Evolutionary conservation across 2,113 vertebrate genomes (phyloP).

Genomic region (Lagopus leucura): DNA sequence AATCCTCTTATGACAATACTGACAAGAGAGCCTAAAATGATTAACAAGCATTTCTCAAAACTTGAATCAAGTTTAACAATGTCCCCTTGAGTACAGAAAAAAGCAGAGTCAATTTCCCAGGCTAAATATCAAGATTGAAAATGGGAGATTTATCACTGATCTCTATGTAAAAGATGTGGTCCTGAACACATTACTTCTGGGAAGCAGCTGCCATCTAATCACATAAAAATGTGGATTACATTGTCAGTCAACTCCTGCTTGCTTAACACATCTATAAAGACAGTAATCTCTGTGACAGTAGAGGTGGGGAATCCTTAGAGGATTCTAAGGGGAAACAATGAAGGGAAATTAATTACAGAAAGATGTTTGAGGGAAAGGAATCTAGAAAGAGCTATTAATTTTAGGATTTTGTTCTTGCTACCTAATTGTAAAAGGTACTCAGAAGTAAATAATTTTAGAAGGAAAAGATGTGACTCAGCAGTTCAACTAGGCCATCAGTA

Average conservation of each 20-base stretch:
- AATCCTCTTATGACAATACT: neutral
- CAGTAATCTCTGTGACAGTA: slow-evolving; percentile 11
- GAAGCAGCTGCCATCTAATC: slow-evolving; percentile 41
- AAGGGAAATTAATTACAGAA: neutral
- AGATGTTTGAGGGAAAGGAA: neutral
- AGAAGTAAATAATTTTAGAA: neutral
- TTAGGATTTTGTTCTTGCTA: neutral
- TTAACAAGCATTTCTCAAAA: slow-evolving; percentile 35
- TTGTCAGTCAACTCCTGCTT: slow-evolving; percentile 25
- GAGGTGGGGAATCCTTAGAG: neutral
- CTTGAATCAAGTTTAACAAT: slow-evolving; percentile 8
- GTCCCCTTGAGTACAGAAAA: slow-evolving; percentile 9
- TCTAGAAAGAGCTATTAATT: neutral
- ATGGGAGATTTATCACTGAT: slow-evolving; percentile 30
- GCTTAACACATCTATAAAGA: slow-evolving; percentile 27
- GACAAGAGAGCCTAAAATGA: neutral
- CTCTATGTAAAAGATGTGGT: neutral
- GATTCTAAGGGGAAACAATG: slow-evolving; percentile 23
- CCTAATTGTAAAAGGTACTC: neutral
- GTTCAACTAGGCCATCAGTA: neutral
- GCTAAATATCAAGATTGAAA: slow-evolving; percentile 47
- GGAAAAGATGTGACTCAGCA: neutral
- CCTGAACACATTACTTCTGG: neutral
- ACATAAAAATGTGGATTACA: slow-evolving; percentile 45
- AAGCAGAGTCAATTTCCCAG: slow-evolving; percentile 8